A percentile compares a stretch with the other conserved stretches of the same genome.
Evolutionary conservation across 2,113 vertebrate genomes (phyloP).

Genomic region (Rhinogobius similis): DNA sequence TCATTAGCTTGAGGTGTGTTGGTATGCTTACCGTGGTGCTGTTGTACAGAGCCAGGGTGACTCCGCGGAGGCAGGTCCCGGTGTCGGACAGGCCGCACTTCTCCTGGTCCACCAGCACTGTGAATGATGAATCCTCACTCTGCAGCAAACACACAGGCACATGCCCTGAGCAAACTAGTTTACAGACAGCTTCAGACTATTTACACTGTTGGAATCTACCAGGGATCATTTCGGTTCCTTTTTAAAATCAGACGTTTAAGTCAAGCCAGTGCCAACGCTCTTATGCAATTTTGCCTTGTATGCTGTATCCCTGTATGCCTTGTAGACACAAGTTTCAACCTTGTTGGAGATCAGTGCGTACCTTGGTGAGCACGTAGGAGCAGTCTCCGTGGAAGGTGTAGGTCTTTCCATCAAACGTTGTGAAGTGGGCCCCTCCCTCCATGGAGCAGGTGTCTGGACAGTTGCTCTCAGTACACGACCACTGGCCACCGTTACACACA

Average conservation of each 20-base stretch:
- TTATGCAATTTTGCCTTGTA: too few relatives aligned
- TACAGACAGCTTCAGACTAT: too few relatives aligned
- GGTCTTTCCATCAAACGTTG: constrained; percentile 83
- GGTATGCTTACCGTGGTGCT: constrained; percentile 73
- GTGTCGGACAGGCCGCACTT: constrained; percentile 83
- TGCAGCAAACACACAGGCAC: constrained; percentile 46
- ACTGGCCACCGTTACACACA: constrained; percentile 78
- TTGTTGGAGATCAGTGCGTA: neutral
- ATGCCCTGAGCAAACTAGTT: neutral
- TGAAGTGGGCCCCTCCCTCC: constrained; percentile 86
- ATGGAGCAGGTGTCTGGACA: constrained; percentile 84
- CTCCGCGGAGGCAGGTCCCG: constrained; percentile 84
- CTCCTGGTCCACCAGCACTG: constrained; percentile 83
- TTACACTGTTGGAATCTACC: too few relatives aligned
- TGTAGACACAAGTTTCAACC: neutral
- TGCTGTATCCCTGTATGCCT: too few relatives aligned
- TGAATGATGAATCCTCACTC: constrained; percentile 71
- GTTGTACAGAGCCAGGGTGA: constrained; percentile 75
- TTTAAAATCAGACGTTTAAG: too few relatives aligned
- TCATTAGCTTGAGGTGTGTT: constrained; percentile 1
- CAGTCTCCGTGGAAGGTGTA: constrained; percentile 81
- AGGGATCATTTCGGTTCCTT: too few relatives aligned
- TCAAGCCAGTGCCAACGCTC: too few relatives aligned
- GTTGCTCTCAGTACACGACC: constrained; percentile 76
- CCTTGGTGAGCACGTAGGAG: constrained; percentile 67